A percentile compares a stretch with the other conserved stretches of the same genome.
Conservation (phyloP, 2,113 vertebrate genomes). For the Nematolebias whitei region DNA sequence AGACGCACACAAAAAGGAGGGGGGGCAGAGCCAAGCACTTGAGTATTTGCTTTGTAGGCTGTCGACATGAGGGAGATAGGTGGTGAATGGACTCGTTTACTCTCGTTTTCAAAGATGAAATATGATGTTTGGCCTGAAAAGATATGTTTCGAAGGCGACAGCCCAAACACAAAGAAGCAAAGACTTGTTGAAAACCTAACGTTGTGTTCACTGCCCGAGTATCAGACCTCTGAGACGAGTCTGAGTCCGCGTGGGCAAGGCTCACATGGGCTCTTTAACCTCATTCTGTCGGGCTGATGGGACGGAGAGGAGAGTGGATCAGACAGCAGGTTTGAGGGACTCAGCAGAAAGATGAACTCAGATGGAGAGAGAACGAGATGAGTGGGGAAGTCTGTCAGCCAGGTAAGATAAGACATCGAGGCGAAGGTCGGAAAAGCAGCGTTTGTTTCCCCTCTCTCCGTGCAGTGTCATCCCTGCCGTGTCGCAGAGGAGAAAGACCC, state of each 20-base stretch:
- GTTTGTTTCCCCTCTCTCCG: slow-evolving; percentile 6
- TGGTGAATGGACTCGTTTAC: not conserved
- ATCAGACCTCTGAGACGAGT: slow-evolving; percentile 4
- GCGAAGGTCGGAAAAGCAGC: slow-evolving; percentile 24
- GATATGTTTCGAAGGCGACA: not conserved
- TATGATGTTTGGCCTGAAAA: not conserved
- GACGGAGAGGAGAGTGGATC: slow-evolving; percentile 50
- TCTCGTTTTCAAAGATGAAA: not conserved
- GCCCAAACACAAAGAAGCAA: not conserved
- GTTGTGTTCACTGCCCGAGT: not conserved
- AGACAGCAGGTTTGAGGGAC: slow-evolving; percentile 49
- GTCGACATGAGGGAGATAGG: not conserved
- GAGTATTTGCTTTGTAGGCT: not conserved
- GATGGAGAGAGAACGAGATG: slow-evolving; percentile 1
- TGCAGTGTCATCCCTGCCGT: slow-evolving; percentile 22
- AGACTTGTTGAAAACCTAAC: slow-evolving; percentile 7
- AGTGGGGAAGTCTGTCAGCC: slow-evolving; percentile 8
- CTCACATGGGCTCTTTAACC: slow-evolving; percentile 54
- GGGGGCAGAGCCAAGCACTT: not conserved
- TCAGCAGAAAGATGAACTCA: slow-evolving; percentile 1
- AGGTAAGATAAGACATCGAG: slow-evolving; percentile 13
- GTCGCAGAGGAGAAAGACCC: slow-evolving; percentile 49
- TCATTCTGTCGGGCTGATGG: slow-evolving; percentile 66
- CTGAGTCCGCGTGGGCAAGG: not conserved
- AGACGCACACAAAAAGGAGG: not conserved